Conservation (phyloP, 2,888 invertebrate genomes). For the Lacanobia oleracea region DNA sequence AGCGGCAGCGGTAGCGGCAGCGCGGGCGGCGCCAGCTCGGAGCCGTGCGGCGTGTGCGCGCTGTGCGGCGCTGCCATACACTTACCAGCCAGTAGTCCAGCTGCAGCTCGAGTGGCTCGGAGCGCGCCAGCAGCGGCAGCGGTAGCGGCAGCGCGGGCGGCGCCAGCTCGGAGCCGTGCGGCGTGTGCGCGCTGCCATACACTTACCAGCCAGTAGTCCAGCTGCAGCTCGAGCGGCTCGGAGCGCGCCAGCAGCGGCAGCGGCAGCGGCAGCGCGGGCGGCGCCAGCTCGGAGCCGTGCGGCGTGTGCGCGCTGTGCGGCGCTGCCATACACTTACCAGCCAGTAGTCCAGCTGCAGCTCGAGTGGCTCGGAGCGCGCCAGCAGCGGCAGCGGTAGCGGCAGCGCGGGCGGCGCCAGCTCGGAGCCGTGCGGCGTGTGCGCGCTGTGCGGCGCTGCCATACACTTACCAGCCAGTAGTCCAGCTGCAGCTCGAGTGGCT, state of each 20-base stretch:
- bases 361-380: conserved; percentile 92
- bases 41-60: conserved; percentile 38
- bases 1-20: conserved; percentile 51
- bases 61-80: conserved; percentile 17
- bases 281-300: conserved; percentile 24
- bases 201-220: conserved; percentile 92
- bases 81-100: conserved; percentile 92
- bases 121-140: conserved; percentile 64
- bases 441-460: conserved; percentile 33
- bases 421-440: conserved; percentile 31
- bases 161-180: conserved; percentile 30
- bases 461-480: too few relatives aligned
- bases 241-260: conserved; percentile 64
- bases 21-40: conserved; percentile 30
- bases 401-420: conserved; percentile 27
- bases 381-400: conserved; percentile 52
- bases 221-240: conserved; percentile 96
- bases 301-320: conserved; percentile 44
- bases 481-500: conserved; percentile 96
- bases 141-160: conserved; percentile 39
- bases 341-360: conserved; percentile 94
- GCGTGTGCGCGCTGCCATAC: conserved; percentile 41
- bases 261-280: conserved; percentile 40
- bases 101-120: conserved; percentile 95
- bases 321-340: too few relatives aligned